phyloP scores from a whole-genome alignment of 2,888 invertebrate genomes.

The Drymonia ruficornis region DNA sequence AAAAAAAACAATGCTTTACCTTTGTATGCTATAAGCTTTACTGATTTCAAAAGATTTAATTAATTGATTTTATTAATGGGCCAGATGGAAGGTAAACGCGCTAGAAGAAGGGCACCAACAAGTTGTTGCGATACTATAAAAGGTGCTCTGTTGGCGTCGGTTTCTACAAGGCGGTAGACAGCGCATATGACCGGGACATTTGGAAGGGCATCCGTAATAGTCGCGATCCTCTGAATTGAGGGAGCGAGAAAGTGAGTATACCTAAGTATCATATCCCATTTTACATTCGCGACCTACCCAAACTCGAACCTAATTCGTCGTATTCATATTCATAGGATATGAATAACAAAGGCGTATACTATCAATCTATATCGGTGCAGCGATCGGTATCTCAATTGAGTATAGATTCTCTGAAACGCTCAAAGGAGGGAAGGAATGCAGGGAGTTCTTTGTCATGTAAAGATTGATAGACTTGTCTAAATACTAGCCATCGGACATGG shows the following conservation, averaged over 20 bases:
- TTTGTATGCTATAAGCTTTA: background rate
- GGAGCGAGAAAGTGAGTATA: no score
- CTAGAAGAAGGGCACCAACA: no score
- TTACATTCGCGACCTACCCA: conserved; percentile 2
- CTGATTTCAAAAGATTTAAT: background rate
- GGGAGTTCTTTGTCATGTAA: background rate
- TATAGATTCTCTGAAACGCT: conserved; percentile 18
- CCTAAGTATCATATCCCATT: no score
- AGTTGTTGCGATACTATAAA: no score
- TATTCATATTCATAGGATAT: conserved; percentile 5
- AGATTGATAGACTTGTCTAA: conserved; percentile 1
- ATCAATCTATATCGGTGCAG: background rate
- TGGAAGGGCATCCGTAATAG: no score
- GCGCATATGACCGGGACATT: no score
- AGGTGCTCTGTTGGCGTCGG: no score
- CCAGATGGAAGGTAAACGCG: no score
- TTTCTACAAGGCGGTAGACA: no score
- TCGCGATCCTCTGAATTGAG: no score
- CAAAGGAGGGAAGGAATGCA: background rate
- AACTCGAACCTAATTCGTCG: background rate
- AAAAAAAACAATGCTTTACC: background rate
- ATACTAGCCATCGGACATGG: background rate
- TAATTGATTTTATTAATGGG: background rate
- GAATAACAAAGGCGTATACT: background rate
- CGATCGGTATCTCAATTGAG: conserved; percentile 14